Evolutionary conservation across 1,140 invertebrate genomes (phyloP), one percentile per base, ranked within the genome.

Genomic region (Drosophila chauvacae): DNA sequence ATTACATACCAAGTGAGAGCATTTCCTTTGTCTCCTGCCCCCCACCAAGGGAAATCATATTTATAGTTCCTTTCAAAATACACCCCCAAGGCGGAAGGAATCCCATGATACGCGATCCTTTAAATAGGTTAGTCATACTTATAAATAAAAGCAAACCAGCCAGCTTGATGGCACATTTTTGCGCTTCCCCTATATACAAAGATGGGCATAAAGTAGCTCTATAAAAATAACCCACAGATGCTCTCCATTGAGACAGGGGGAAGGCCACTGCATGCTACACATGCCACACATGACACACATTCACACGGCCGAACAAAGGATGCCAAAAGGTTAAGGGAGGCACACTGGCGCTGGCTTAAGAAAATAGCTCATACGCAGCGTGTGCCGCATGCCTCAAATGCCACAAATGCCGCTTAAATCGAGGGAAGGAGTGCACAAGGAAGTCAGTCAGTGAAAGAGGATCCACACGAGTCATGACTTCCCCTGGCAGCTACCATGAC

Each of bases 171-270:
- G 77, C 73, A 75, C 78, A 85, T 62, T 83, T 66, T 74, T 73
- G 70, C 55, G 53, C 47, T 60, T 39, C 42, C 39, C 30, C 59
- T 11, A 42, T 9, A 20, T 30, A 18, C 28, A 51, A 11, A 47
- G 57, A 23, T 35, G 60, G 50, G 65, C 42, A 66, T 78, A 78
- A 90, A 88, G 85, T 84, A 77, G 85, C 85, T 81, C 60, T 73
- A 88, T 88, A 90, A 88, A 88, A 88, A 88, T 90, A 90, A 71
- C 85, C 84, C 78, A 79, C 78, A 90, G 85, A 81, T 88, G 81
- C 84, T 80, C 88, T 77, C 69, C 72, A 80, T 88, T 75, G 73
- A 64, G 69, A 56, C 64, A 50, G 51, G 39, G 62, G 39, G 59
- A 42, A 56, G 50, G 51, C 37, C 55, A 44, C 20, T 59, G 55